Evolutionary conservation across 2,797 vertebrate genomes (phyloP).

Genomic region (Valencia hispanica): DNA sequence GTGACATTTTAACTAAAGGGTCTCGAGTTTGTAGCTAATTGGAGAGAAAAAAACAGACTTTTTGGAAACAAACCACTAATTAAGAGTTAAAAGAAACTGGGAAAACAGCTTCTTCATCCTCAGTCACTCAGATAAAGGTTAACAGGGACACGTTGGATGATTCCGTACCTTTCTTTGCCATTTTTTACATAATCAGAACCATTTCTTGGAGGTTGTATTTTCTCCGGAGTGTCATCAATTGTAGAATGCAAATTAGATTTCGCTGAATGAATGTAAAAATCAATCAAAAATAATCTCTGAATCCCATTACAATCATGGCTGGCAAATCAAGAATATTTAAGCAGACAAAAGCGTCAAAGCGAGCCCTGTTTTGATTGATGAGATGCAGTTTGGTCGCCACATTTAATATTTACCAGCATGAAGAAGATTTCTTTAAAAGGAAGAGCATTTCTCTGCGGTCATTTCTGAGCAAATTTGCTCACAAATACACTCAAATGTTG

Average conservation of each 20-base stretch:
- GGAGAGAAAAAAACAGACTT: too few species aligned
- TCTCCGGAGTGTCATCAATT: conserved; percentile 29
- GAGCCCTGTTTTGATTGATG: conserved; percentile 19
- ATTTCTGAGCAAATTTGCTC: conserved; percentile 8
- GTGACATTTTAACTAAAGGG: neutral
- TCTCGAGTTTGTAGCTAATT: conserved; percentile 7
- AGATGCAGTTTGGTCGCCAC: neutral
- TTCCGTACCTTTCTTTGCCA: conserved; percentile 14
- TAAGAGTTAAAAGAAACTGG: neutral
- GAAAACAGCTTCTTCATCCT: conserved; percentile 4
- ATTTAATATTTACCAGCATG: neutral
- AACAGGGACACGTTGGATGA: conserved; percentile 13
- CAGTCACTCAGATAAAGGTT: conserved; percentile 21
- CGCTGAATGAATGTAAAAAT: conserved; percentile 32
- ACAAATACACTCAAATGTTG: conserved; percentile 51
- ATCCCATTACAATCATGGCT: conserved; percentile 52
- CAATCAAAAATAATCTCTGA: conserved; percentile 47
- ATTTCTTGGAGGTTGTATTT: conserved; percentile 39
- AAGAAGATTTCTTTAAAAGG: neutral
- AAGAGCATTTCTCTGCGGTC: neutral
- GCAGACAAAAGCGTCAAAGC: conserved; percentile 15
- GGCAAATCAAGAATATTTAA: conserved; percentile 46
- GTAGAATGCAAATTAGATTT: conserved; percentile 41
- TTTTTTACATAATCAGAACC: conserved; percentile 41
- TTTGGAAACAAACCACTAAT: conserved; percentile 7